These are phyloP conservation scores for Andricus curvator DNA, from an alignment of 2,888 invertebrate genomes.

Conservation along the genomic window DNA sequence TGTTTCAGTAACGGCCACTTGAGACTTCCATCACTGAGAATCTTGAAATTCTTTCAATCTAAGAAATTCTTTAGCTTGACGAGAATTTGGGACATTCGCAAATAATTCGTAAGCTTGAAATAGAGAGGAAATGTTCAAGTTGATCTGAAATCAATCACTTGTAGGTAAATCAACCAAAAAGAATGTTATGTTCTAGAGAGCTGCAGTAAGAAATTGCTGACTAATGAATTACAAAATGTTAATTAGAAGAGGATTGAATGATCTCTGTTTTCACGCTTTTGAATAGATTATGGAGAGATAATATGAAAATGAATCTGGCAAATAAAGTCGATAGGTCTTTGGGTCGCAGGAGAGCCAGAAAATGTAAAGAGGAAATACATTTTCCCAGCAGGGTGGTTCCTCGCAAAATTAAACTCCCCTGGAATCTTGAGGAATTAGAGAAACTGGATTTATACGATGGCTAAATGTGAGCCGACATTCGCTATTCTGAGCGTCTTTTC, in stretches of 20 bases:
- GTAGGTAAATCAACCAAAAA: background rate
- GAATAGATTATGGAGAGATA: constrained; percentile 34
- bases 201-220: too few relatives aligned
- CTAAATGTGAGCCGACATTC: constrained; percentile 63
- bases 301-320: constrained; percentile 47
- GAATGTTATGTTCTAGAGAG: too few relatives aligned
- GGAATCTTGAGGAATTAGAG: constrained; percentile 47
- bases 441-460: constrained; percentile 61
- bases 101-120: constrained; percentile 46
- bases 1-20: background rate
- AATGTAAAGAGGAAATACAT: constrained; percentile 41
- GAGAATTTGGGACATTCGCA: background rate
- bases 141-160: background rate
- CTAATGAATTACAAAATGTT: too few relatives aligned
- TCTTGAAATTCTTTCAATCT: constrained; percentile 2
- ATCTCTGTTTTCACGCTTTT: too few relatives aligned
- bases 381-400: constrained; percentile 45
- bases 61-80: background rate
- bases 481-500: constrained; percentile 51
- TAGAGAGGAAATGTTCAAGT: constrained; percentile 49
- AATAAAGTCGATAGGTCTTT: constrained; percentile 50
- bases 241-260: too few relatives aligned
- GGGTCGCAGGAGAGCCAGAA: constrained; percentile 44
- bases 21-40: background rate
- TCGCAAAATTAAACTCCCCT: constrained; percentile 46